These are phyloP conservation scores for Marasmarcha lunaedactyla DNA, from an alignment of 2,888 invertebrate species.

Conservation along the genomic window DNA sequence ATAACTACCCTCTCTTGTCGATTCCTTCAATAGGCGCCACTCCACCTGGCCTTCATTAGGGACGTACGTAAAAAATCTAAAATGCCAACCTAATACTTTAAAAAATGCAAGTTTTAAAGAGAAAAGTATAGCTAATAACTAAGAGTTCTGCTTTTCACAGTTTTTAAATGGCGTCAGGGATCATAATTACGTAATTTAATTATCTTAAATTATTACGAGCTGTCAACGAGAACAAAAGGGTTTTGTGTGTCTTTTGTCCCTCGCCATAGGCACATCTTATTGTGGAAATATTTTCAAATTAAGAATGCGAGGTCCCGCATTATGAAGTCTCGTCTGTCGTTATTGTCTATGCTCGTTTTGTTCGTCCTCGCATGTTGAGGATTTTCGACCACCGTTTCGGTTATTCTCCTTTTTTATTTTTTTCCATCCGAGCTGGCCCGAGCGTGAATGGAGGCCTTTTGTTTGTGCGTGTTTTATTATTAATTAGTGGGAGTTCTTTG, in stretches of 20 bases:
- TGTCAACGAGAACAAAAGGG: constrained; percentile 52
- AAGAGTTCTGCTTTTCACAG: constrained; percentile 13
- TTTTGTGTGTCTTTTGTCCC: constrained; percentile 50
- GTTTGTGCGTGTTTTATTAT: constrained; percentile 70
- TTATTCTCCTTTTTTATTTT: constrained; percentile 36
- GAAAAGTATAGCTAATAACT: constrained; percentile 58
- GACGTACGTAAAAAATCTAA: constrained; percentile 44
- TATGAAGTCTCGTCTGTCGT: constrained; percentile 64
- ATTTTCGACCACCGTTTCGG: constrained; percentile 69
- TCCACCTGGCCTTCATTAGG: constrained; percentile 67
- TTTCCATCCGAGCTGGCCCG: constrained; percentile 38
- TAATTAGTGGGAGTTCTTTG: constrained; percentile 67
- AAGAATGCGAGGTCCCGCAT: constrained; percentile 67
- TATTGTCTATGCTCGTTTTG: constrained; percentile 67
- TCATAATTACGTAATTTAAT: constrained; percentile 50
- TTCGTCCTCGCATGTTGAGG: constrained; percentile 64
- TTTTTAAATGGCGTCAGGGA: constrained; percentile 13
- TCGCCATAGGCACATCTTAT: constrained; percentile 69
- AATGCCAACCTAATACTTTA: constrained; percentile 48
- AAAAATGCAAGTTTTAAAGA: constrained; percentile 55
- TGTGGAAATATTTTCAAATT: constrained; percentile 71
- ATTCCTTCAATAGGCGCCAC: constrained; percentile 62
- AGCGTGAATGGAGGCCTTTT: constrained; percentile 62
- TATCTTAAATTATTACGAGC: constrained; percentile 51
- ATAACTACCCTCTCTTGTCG: constrained; percentile 63